Conservation (phyloP, 2,113 vertebrate genomes). For the Pampusana beccarii region DNA sequence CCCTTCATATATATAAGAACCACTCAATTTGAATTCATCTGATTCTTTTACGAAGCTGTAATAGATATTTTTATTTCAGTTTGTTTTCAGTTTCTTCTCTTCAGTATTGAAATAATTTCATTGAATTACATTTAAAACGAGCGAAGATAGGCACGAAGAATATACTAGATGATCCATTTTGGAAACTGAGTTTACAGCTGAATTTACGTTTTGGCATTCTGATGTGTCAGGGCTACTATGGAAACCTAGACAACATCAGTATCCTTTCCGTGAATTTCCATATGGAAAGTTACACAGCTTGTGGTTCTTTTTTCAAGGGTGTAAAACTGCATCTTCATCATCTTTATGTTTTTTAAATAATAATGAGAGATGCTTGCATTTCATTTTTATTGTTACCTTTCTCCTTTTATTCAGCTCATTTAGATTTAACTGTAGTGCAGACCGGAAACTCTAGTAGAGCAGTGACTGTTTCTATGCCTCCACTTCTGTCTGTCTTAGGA, state of each 20-base stretch:
- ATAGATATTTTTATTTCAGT: neutral
- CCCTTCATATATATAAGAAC: neutral
- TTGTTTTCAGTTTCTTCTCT: neutral
- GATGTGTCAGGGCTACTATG: neutral
- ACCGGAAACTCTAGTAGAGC: neutral
- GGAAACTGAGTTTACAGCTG: neutral
- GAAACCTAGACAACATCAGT: neutral
- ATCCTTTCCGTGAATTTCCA: neutral
- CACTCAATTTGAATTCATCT: neutral
- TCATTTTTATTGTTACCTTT: neutral
- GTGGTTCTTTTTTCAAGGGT: neutral
- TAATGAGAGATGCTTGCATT: neutral
- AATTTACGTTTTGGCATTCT: neutral
- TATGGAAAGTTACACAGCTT: neutral
- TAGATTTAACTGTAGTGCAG: neutral
- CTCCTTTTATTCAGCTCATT: neutral
- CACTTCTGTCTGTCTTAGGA: neutral
- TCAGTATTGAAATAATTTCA: neutral
- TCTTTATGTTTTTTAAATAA: neutral
- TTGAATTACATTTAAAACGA: neutral
- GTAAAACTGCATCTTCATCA: neutral
- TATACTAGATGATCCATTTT: neutral
- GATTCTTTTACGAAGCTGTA: neutral
- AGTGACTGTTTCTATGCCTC: neutral
- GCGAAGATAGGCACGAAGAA: neutral